Evolutionary conservation across 2,797 vertebrate species (phyloP).

Genomic region (Cynopterus sphinx): DNA sequence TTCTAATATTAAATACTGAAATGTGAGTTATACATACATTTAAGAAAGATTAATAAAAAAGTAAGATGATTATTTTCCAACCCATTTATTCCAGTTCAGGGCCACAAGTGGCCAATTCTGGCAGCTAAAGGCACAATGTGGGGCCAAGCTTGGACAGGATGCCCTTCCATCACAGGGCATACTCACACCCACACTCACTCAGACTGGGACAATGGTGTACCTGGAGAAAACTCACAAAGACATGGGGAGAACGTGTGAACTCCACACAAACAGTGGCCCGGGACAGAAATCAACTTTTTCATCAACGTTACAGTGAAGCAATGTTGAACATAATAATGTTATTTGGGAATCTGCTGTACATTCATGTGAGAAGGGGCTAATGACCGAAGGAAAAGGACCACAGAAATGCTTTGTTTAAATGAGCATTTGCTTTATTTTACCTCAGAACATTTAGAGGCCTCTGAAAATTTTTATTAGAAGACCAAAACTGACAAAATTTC

Average conservation of each 20-base stretch:
- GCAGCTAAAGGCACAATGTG: neutral
- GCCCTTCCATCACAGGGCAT: neutral
- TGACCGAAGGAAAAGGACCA: neutral
- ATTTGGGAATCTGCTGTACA: neutral
- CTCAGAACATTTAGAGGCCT: neutral
- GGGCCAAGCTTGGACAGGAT: neutral
- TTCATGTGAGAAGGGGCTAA: neutral
- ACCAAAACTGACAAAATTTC: neutral
- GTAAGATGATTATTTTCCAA: neutral
- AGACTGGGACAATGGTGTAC: neutral
- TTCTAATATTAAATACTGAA: neutral
- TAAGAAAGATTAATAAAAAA: neutral
- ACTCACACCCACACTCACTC: neutral
- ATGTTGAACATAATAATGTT: neutral
- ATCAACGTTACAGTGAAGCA: neutral
- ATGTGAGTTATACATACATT: neutral
- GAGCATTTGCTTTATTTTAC: constrained; percentile 26
- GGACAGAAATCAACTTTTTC: neutral
- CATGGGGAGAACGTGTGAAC: neutral
- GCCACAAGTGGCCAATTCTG: neutral
- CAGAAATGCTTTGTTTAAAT: neutral
- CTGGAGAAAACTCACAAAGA: neutral
- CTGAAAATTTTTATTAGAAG: neutral
- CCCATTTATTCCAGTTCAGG: neutral
- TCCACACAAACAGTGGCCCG: neutral